phyloP scores from a whole-genome alignment of 2,797 vertebrate species.

The Enteromius thamalakanensis region DNA sequence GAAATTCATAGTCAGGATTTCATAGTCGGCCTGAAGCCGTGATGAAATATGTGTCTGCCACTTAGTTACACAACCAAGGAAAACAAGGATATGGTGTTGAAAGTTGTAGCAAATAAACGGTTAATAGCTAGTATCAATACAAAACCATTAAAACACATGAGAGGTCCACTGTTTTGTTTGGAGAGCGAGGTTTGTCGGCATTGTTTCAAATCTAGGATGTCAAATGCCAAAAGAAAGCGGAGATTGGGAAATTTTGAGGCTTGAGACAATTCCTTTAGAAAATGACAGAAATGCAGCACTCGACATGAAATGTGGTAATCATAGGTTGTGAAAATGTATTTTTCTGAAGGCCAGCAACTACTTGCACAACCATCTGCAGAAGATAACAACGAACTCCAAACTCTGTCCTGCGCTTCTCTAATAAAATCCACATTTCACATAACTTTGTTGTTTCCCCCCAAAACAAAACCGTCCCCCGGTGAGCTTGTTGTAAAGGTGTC shows the following conservation, averaged over 20 bases:
- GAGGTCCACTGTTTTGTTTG: conserved; percentile 12
- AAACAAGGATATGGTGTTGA: conserved; percentile 26
- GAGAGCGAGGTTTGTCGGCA: conserved; percentile 12
- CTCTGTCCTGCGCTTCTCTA: conserved; percentile 56
- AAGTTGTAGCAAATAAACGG: conserved; percentile 24
- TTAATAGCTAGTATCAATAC: conserved; percentile 17
- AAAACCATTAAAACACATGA: conserved; percentile 8
- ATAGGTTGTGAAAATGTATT: conserved; percentile 15
- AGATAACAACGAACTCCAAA: background rate
- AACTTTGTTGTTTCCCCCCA: conserved; percentile 58
- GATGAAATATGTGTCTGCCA: conserved; percentile 32
- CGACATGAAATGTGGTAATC: conserved; percentile 37
- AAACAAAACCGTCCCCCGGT: conserved; percentile 55
- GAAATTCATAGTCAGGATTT: conserved; percentile 50
- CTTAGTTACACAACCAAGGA: background rate
- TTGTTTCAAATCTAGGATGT: conserved; percentile 18
- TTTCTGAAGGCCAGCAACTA: conserved; percentile 23
- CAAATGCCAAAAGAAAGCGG: background rate
- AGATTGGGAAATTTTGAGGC: conserved; percentile 44
- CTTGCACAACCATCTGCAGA: background rate
- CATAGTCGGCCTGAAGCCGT: conserved; percentile 6
- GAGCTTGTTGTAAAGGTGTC: conserved; percentile 58
- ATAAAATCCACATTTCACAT: conserved; percentile 65
- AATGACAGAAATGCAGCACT: conserved; percentile 18
- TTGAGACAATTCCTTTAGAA: conserved; percentile 3